Evolutionary conservation across 2,113 vertebrate species (phyloP).

Genomic region (Elephantulus edwardii): DNA sequence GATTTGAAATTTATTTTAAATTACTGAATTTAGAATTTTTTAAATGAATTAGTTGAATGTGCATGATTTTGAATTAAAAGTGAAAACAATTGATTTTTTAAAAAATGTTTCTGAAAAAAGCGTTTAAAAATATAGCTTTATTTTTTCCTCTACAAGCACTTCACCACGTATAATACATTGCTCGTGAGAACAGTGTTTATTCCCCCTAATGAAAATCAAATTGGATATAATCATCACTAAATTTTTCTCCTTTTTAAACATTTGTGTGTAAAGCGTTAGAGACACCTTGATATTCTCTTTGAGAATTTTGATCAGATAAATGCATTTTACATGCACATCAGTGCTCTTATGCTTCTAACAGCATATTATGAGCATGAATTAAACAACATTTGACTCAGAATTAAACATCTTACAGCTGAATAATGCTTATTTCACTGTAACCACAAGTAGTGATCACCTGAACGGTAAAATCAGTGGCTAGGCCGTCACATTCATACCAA

Average conservation of each 20-base stretch:
- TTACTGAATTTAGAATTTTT: not conserved
- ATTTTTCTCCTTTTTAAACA: slow-evolving; percentile 2
- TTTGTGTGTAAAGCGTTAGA: slow-evolving; percentile 4
- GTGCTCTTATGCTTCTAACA: not conserved
- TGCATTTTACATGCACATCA: not conserved
- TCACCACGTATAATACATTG: not conserved
- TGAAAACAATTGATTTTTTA: not conserved
- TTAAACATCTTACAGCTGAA: not conserved
- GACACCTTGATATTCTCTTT: not conserved
- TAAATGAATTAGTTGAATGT: too few species aligned
- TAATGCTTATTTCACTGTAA: not conserved
- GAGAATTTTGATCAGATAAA: slow-evolving; percentile 18
- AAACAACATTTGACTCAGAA: not conserved
- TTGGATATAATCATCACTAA: not conserved
- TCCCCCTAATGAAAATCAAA: slow-evolving; percentile 42
- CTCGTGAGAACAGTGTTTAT: not conserved
- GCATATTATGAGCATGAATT: not conserved
- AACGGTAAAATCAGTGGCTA: not conserved
- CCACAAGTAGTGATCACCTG: not conserved
- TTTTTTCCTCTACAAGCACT: not conserved
- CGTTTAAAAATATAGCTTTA: not conserved
- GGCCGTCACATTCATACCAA: not conserved
- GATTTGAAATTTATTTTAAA: not conserved
- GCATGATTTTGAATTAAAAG: too few species aligned
- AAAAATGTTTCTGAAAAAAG: not conserved